Evolutionary conservation across 2,888 invertebrate genomes (phyloP), one percentile per base, ranked within the genome.

Genomic region (Xylocampa areola): DNA sequence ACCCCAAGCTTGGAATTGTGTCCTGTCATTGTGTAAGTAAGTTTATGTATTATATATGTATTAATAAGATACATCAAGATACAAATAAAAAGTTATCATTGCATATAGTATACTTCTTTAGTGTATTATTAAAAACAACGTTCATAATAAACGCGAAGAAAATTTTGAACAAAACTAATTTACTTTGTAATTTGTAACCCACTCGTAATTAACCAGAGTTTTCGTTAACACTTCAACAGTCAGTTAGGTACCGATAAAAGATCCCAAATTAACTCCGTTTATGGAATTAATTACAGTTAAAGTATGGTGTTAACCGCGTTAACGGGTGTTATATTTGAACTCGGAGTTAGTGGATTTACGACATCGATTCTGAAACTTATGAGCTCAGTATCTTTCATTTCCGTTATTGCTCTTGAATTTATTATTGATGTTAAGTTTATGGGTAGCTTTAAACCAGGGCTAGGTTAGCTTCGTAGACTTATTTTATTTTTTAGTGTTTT

Each of bases 311-410:
- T 52, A 52, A 53, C 50, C 10, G 13, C 36, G 33, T 62, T 60
- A 43, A 60, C 52, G 36, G 51, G 29, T 47, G 39, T 76, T 75
- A 79, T 76, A 79, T 80, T 79, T 75, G 72, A 74, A 60, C 74
- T 55, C 54, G 39, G 51, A 61, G 59, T 59, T 54, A 62, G 47
- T 55, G 62, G 63, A 81, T 82, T 80, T 76, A 81, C 65, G 65
- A 41, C 61, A 68, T 68, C 67, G 73, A 73, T 76, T 76, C 55
- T 6, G 13, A 59, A n/a, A 57, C 43, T 44, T 45, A 51, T 11
- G 16, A 27, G 21, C 25, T 45, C 17, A 27, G 29, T 25, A 54
- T 7, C 37, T 44, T 49, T 68, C 33, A 44, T 50, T 57, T 73
- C 47, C 69, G 32, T 50, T 49, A 29, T 32, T 19, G 25, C 36